A percentile compares a stretch with the other conserved stretches of the same genome.
Evolutionary conservation across 1,140 invertebrate genomes (phyloP).

Genomic region (Drosophila novamexicana): DNA sequence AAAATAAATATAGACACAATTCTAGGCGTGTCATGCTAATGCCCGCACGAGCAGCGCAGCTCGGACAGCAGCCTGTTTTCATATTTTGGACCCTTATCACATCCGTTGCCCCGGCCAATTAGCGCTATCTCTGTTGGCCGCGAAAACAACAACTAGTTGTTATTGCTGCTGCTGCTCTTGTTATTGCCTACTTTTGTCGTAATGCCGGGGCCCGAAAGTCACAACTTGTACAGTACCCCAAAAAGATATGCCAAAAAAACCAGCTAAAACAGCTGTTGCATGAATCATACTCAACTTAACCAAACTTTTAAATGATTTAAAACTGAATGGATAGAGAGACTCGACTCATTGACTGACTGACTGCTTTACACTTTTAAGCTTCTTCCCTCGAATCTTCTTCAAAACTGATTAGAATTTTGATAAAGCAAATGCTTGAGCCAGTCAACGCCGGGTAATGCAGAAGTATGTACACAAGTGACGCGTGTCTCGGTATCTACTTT

Average conservation of each 20-base stretch:
- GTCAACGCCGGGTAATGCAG: too few species aligned
- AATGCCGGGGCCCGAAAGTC: constrained; percentile 21
- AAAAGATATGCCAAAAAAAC: constrained; percentile 20
- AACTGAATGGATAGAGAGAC: too few species aligned
- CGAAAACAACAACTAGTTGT: constrained; percentile 55
- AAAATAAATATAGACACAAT: constrained; percentile 14
- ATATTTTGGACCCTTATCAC: constrained; percentile 60
- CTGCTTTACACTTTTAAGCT: too few species aligned
- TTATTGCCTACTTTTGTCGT: constrained; percentile 37
- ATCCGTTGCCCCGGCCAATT: constrained; percentile 64
- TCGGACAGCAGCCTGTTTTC: constrained; percentile 35
- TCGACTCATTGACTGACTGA: background rate
- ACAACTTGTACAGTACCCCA: constrained; percentile 52
- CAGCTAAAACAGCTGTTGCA: constrained; percentile 11
- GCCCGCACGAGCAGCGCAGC: constrained; percentile 31
- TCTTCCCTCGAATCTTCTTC: too few species aligned
- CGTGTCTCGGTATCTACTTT: background rate
- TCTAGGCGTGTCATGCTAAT: constrained; percentile 42
- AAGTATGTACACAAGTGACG: too few species aligned
- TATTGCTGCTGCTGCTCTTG: constrained; percentile 31
- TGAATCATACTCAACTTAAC: background rate
- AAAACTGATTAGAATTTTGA: background rate
- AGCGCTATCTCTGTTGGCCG: constrained; percentile 71
- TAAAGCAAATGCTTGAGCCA: too few species aligned
- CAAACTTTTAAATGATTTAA: background rate